Percentiles rank a stretch among this genome's conserved stretches.
These are phyloP conservation scores for Gambusia yucatana DNA, from an alignment of 2,797 vertebrate species.

Conservation along the genomic window DNA sequence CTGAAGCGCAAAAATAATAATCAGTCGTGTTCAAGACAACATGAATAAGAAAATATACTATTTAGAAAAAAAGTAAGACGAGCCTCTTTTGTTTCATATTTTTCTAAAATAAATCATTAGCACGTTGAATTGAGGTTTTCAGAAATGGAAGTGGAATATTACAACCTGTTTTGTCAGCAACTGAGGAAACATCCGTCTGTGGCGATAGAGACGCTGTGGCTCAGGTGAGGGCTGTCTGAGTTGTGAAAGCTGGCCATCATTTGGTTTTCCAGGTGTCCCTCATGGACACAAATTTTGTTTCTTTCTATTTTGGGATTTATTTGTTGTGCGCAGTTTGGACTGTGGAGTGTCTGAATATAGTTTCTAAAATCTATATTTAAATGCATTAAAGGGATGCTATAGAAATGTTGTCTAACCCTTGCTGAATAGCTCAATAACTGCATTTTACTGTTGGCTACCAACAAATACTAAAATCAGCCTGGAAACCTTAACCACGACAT, in stretches of 20 bases:
- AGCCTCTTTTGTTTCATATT: conserved; percentile 75
- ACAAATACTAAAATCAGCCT: conserved; percentile 26
- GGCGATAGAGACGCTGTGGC: conserved; percentile 19
- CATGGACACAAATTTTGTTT: conserved; percentile 12
- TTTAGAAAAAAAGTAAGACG: conserved; percentile 49
- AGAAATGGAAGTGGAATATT: conserved; percentile 47
- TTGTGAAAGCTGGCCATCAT: conserved; percentile 28
- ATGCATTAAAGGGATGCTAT: conserved; percentile 21
- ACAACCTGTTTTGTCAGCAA: conserved; percentile 23
- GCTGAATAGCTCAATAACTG: conserved; percentile 22
- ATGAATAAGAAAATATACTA: conserved; percentile 48
- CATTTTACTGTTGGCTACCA: conserved; percentile 19
- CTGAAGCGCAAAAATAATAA: conserved; percentile 72
- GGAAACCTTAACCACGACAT: conserved; percentile 19
- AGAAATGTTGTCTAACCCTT: conserved; percentile 30
- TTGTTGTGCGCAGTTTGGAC: conserved; percentile 42
- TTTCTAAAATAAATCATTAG: conserved; percentile 73
- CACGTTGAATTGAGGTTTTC: conserved; percentile 70
- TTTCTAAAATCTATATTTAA: conserved; percentile 20
- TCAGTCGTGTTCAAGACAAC: conserved; percentile 57
- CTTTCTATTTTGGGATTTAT: conserved; percentile 37
- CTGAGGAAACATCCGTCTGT: conserved; percentile 31
- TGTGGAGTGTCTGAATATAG: conserved; percentile 39
- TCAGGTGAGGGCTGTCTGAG: neutral
- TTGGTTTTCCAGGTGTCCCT: conserved; percentile 18